These are phyloP conservation scores for Lepidocyrtinus sp. DNA, from an alignment of 2,888 invertebrate genomes.

Conservation along the genomic window DNA sequence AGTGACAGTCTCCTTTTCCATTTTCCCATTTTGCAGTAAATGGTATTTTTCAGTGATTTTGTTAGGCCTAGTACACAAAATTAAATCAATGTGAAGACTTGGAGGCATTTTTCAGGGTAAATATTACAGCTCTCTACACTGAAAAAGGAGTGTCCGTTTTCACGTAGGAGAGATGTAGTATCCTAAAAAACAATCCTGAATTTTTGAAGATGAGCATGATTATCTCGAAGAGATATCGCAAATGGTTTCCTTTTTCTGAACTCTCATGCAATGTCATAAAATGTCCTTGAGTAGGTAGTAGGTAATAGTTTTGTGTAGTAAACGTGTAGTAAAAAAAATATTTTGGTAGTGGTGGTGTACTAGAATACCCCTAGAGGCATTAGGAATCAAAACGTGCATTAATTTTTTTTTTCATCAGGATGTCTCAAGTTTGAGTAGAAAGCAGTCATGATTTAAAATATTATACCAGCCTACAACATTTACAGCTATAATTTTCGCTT, in stretches of 20 bases:
- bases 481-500: conserved; percentile 39
- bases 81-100: not conserved
- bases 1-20: conserved; percentile 47
- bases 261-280: conserved; percentile 56
- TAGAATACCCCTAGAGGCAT: not conserved
- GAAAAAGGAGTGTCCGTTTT: conserved; percentile 15
- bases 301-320: conserved; percentile 9
- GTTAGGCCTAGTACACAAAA: conserved; percentile 16
- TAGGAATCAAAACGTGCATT: not conserved
- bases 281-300: conserved; percentile 60
- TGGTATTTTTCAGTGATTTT: conserved; percentile 19
- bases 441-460: not conserved
- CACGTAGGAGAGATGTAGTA: conserved; percentile 1
- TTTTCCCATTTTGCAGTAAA: conserved; percentile 29
- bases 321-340: not conserved
- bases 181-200: not conserved
- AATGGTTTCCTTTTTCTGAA: conserved; percentile 3
- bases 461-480: conserved; percentile 39
- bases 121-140: not conserved
- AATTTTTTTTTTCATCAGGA: not conserved
- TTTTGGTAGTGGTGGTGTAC: not conserved
- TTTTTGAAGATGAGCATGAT: not conserved
- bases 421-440: not conserved
- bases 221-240: not conserved
- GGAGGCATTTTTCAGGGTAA: not conserved